Percentiles rank a stretch among this genome's conserved stretches.
Conservation (phyloP, 2,888 invertebrate species). For the Mythimna loreyi region DNA sequence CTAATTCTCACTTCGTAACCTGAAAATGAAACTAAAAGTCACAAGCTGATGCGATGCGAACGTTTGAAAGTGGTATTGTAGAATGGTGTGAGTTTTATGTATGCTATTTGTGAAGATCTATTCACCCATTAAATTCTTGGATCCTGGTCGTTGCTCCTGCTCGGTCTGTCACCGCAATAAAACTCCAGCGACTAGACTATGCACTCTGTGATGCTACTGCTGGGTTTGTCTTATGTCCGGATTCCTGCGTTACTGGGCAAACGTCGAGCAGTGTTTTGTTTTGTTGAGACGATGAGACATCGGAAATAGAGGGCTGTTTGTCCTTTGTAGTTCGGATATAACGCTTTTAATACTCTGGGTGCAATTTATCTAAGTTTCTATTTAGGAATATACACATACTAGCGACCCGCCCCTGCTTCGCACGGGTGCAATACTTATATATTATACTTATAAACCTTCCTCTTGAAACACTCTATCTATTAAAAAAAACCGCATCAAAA, state of each 20-base stretch:
- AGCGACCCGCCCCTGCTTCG: no score
- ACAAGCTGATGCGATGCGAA: no score
- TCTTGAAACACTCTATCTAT: no score
- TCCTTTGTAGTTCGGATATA: not conserved
- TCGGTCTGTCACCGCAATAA: conserved; percentile 31
- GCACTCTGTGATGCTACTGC: conserved; percentile 8
- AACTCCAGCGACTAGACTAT: conserved; percentile 23
- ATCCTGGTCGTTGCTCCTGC: conserved; percentile 45
- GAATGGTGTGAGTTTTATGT: not conserved
- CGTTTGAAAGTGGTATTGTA: no score
- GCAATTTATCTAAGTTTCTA: no score
- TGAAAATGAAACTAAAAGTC: no score
- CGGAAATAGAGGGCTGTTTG: conserved; percentile 2
- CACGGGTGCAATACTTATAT: no score
- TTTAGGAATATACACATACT: no score
- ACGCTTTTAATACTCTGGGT: no score
- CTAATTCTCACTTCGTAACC: no score
- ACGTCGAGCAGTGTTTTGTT: conserved; percentile 1
- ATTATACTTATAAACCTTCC: no score
- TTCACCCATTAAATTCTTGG: conserved; percentile 21
- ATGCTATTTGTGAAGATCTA: conserved; percentile 8
- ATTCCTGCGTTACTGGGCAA: conserved; percentile 29
- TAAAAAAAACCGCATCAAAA: no score
- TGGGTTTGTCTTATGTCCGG: conserved; percentile 34
- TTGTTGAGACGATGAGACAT: not conserved